Percentiles rank a stretch among this genome's conserved stretches.
Conservation (phyloP, 2,888 invertebrate genomes). For the Encarsia formosa region DNA sequence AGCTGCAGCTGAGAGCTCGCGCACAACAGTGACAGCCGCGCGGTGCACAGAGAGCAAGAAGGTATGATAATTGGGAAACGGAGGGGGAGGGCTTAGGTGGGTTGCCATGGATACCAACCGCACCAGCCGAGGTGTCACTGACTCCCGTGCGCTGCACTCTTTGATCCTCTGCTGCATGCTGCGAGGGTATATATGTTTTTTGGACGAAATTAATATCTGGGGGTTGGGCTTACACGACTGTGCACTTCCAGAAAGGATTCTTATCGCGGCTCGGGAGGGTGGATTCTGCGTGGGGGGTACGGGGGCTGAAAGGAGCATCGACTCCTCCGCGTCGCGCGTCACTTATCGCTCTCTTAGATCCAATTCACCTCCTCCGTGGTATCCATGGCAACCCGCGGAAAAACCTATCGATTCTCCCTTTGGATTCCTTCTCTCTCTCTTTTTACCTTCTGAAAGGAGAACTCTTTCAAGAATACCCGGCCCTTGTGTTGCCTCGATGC, state of each 20-base stretch:
- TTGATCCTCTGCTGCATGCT: not conserved
- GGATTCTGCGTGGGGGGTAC: too few species aligned
- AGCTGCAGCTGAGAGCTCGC: slow-evolving; percentile 21
- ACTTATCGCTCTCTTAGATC: slow-evolving; percentile 46
- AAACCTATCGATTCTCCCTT: slow-evolving; percentile 53
- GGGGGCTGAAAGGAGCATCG: too few species aligned
- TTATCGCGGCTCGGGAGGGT: too few species aligned
- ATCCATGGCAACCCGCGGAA: slow-evolving; percentile 51
- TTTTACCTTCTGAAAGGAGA: slow-evolving; percentile 39
- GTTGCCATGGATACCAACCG: slow-evolving; percentile 49
- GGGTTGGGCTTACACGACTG: too few species aligned
- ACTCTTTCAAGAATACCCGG: slow-evolving; percentile 45
- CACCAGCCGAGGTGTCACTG: slow-evolving; percentile 49
- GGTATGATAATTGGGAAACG: slow-evolving; percentile 37
- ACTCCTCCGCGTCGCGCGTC: too few species aligned
- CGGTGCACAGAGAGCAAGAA: slow-evolving; percentile 30
- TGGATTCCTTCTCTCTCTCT: slow-evolving; percentile 34
- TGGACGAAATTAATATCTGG: too few species aligned
- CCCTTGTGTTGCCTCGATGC: slow-evolving; percentile 30
- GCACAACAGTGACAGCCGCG: slow-evolving; percentile 28
- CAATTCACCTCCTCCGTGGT: slow-evolving; percentile 45
- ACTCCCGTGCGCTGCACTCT: slow-evolving; percentile 38
- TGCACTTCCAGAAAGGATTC: too few species aligned
- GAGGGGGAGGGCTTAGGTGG: slow-evolving; percentile 26
- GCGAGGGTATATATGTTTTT: too few species aligned